Percentiles rank a stretch among this genome's conserved stretches.
phyloP scores from a whole-genome alignment of 2,888 invertebrate species.

The Platycheirus albimanus region DNA sequence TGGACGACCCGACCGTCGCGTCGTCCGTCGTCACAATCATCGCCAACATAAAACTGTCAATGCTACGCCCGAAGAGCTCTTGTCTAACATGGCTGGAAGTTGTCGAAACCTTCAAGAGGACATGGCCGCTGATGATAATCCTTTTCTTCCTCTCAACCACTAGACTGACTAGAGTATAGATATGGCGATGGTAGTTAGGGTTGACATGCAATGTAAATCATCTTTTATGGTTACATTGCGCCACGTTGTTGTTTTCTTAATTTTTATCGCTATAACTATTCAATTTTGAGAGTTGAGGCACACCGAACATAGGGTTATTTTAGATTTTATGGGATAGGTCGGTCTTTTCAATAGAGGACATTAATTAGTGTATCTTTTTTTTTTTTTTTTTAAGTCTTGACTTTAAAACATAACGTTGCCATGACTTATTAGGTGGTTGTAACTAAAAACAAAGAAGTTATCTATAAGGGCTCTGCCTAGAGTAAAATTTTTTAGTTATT shows the following conservation, averaged over 20 bases:
- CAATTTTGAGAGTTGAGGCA: conserved; percentile 29
- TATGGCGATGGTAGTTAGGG: conserved; percentile 30
- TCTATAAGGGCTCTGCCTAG: no score
- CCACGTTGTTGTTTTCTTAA: conserved; percentile 61
- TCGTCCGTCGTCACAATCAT: conserved; percentile 51
- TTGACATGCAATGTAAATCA: conserved; percentile 62
- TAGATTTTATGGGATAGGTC: conserved; percentile 14
- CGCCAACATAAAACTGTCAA: conserved; percentile 72
- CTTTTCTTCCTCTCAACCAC: conserved; percentile 24
- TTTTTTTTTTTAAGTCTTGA: not conserved
- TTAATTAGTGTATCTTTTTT: conserved; percentile 21
- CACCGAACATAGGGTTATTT: conserved; percentile 13
- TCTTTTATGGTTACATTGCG: conserved; percentile 67
- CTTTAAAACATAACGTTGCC: not conserved
- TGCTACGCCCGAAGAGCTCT: conserved; percentile 58
- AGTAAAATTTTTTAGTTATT: no score
- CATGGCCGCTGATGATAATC: conserved; percentile 47
- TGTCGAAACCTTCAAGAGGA: conserved; percentile 51
- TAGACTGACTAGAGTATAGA: not conserved
- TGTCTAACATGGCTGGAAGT: conserved; percentile 58
- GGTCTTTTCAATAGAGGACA: conserved; percentile 21
- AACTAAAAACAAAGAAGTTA: no score
- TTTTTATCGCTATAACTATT: conserved; percentile 58
- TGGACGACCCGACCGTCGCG: not conserved
- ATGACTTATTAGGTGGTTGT: no score